A percentile compares a stretch with the other conserved stretches of the same genome.
Evolutionary conservation across 35 echinoderm and acorn worm genomes (phyloP).

Genomic region (Diadema setosum): DNA sequence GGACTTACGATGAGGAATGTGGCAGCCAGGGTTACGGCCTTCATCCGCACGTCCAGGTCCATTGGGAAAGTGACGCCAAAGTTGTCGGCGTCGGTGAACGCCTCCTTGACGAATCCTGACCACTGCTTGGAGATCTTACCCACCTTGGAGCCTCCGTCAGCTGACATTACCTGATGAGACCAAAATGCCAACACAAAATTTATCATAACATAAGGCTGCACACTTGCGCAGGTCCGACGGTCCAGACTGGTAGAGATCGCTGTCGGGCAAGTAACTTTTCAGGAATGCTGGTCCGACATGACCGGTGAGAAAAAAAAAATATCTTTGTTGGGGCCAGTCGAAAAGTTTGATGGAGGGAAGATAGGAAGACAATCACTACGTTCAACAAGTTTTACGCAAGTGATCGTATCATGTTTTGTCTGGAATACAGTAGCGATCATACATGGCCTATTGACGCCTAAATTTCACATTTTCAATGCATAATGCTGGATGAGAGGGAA

Average conservation of each 20-base stretch:
- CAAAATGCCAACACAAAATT: not conserved
- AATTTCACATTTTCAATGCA: too few relatives aligned
- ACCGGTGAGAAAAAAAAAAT: not conserved
- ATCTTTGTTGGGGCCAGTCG: not conserved
- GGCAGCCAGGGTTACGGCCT: conserved; percentile 81
- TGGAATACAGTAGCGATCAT: too few relatives aligned
- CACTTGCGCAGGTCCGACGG: too few relatives aligned
- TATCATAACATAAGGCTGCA: not conserved
- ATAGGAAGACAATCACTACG: not conserved
- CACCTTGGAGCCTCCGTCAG: conserved; percentile 86
- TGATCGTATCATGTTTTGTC: too few relatives aligned
- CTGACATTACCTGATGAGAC: conserved; percentile 71
- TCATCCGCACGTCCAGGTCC: conserved; percentile 97
- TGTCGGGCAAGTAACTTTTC: too few relatives aligned
- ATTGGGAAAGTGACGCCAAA: conserved; percentile 98
- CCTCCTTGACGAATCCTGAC: conserved; percentile 84
- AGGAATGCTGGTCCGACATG: too few relatives aligned
- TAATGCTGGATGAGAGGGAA: too few relatives aligned
- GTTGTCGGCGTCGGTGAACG: conserved; percentile 95
- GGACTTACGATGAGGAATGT: conserved; percentile 99
- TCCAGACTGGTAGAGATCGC: too few relatives aligned
- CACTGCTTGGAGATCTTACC: conserved; percentile 95
- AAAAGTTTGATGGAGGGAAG: not conserved
- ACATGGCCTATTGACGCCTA: too few relatives aligned
- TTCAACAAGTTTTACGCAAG: not conserved